These are phyloP conservation scores for Steinernema scapterisci DNA, from an alignment of 2,888 invertebrate genomes.

Conservation along the genomic window DNA sequence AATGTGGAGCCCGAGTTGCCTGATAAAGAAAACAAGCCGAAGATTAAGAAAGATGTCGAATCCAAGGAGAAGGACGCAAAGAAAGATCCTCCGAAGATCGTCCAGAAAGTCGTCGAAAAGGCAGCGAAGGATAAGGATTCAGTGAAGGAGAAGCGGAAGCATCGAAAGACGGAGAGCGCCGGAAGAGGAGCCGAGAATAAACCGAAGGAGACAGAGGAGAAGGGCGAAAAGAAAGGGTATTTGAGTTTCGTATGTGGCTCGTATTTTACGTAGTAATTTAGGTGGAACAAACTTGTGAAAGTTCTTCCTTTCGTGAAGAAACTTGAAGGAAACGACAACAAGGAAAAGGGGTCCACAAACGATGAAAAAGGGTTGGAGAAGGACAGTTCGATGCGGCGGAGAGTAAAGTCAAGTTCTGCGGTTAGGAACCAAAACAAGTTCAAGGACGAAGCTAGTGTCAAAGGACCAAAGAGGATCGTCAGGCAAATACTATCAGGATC, in stretches of 20 bases:
- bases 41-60: neutral
- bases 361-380: neutral
- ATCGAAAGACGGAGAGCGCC: neutral
- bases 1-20: neutral
- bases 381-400: neutral
- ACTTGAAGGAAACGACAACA: neutral
- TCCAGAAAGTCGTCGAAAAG: neutral
- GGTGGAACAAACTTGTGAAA: neutral
- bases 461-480: neutral
- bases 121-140: neutral
- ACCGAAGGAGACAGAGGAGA: neutral
- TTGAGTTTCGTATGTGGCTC: neutral
- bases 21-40: neutral
- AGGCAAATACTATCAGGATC: neutral
- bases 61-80: neutral
- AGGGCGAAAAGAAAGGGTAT: neutral
- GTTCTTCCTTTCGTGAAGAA: neutral
- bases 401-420: neutral
- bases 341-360: neutral
- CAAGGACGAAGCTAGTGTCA: neutral
- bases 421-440: too few species aligned
- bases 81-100: neutral
- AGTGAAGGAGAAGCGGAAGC: neutral
- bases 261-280: too few species aligned
- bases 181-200: neutral